A percentile compares a stretch with the other conserved stretches of the same genome.
Evolutionary conservation across 2,888 invertebrate genomes (phyloP).

Genomic region (Philereme vetulata): DNA sequence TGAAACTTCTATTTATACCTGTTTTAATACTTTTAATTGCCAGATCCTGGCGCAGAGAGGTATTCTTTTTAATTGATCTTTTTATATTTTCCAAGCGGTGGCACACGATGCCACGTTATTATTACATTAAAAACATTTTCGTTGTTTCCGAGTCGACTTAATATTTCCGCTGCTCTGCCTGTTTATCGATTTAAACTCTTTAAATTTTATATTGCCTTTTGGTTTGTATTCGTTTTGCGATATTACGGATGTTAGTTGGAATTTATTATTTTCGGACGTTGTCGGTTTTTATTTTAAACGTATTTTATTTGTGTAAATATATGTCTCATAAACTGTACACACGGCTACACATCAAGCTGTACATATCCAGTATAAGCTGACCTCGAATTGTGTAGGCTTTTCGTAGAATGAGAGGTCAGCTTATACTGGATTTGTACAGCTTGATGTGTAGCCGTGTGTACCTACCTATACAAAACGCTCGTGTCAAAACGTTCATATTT

Average conservation of each 20-base stretch:
- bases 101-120: constrained; percentile 39
- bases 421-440: too few species aligned
- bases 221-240: constrained; percentile 16
- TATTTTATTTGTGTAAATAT: too few species aligned
- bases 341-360: too few species aligned
- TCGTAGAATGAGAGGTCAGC: too few species aligned
- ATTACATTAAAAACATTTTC: constrained; percentile 23
- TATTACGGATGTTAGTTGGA: constrained; percentile 7
- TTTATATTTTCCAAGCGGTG: constrained; percentile 45
- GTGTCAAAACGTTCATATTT: constrained; percentile 8
- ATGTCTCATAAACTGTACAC: too few species aligned
- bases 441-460: too few species aligned
- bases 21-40: constrained; percentile 57
- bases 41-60: constrained; percentile 49
- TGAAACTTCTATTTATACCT: constrained; percentile 61
- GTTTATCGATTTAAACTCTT: constrained; percentile 7
- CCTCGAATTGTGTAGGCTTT: too few species aligned
- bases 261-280: constrained; percentile 6
- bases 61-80: constrained; percentile 72
- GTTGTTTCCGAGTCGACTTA: constrained; percentile 16
- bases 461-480: constrained; percentile 2
- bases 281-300: not conserved
- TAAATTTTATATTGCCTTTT: constrained; percentile 11
- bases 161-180: constrained; percentile 6
- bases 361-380: too few species aligned